Conservation (phyloP, 2,888 invertebrate genomes). For the Callyntrura sp. region DNA sequence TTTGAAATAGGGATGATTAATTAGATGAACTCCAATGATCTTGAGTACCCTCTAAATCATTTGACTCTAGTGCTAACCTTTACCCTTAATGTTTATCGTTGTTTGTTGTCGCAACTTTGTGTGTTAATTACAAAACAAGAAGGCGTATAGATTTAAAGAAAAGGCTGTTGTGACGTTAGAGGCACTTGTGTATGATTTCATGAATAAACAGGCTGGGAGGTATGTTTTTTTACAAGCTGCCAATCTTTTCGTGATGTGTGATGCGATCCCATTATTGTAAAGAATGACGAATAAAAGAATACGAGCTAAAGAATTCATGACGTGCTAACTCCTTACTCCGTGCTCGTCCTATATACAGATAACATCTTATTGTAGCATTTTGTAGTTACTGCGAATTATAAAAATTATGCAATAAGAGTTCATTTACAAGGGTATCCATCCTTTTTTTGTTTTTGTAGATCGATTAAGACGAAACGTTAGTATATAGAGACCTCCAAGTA, state of each 20-base stretch:
- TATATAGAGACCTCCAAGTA: not conserved
- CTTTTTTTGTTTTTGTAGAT: conserved; percentile 31
- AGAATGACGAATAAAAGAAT: not conserved
- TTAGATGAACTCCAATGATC: conserved; percentile 41
- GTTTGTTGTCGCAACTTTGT: not conserved
- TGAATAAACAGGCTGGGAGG: no score
- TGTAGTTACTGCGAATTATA: not conserved
- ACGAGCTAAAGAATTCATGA: not conserved
- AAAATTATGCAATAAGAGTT: conserved; percentile 36
- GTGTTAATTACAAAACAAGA: not conserved
- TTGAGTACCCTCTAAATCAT: not conserved
- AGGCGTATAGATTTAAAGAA: not conserved
- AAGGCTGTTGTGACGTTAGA: not conserved
- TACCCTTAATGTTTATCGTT: not conserved
- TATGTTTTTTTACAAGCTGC: not conserved
- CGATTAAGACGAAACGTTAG: not conserved
- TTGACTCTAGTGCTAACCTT: not conserved
- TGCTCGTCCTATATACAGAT: not conserved
- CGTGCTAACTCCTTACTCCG: not conserved
- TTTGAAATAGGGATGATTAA: conserved; percentile 36
- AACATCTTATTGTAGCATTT: not conserved
- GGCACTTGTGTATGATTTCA: not conserved
- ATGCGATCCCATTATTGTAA: not conserved
- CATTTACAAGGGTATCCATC: conserved; percentile 41
- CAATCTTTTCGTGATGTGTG: conserved; percentile 7